Base-by-base conservation (phyloP, 1,140 invertebrate genomes). In the Microplitis mediator region DNA sequence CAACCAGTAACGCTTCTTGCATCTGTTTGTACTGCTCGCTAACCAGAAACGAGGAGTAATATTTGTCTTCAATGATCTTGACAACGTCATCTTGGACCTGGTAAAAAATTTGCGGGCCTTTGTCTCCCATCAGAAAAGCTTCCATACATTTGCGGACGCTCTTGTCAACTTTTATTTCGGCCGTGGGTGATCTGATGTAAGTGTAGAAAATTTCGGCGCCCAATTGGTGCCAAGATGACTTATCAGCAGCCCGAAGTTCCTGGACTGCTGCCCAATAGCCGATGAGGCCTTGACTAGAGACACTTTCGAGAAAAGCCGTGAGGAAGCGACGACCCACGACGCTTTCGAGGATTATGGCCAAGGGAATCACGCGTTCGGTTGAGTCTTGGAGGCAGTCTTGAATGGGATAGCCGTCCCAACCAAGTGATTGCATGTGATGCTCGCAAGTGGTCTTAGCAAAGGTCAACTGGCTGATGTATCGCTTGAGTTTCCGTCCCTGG, bases 141-240 rank as follows among this genome's bases (percentile, higher is more conserved):
- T 97, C 95, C 90, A 97, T 97, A 70, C 92, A 89, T 81, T 95
- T 95, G 58, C 93, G 89, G 3, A 91, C 89, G 66, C 88, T 89
- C 85, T 94, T 94, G 79, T 93, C 92, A 58, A 94, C 91, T 88
- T 94, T 94, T 71, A 95, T 92, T 81, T 93, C 92, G 1, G 92
- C 92, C 69, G 91, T 92, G 4, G 93, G 91, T 60, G 92, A 93
- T 72, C 92, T 89, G 71, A 97, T 93, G 78, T 94, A 96, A 11
- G 94, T 95, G 78, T 96, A 95, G 86, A 95, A 97, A 75, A 97
- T 95, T 82, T 96, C 95, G 36, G 93, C 93, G 11, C 93, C 95
- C n/a, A 96, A 84, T 76, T 96, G 94, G 86, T 97, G 95, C 89
- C 93, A 94, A 69, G 90, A 90, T 67, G 91, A 92, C 77, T 91